These are phyloP conservation scores for Scaptomyza parva DNA, from an alignment of 2,888 invertebrate genomes.

Conservation along the genomic window DNA sequence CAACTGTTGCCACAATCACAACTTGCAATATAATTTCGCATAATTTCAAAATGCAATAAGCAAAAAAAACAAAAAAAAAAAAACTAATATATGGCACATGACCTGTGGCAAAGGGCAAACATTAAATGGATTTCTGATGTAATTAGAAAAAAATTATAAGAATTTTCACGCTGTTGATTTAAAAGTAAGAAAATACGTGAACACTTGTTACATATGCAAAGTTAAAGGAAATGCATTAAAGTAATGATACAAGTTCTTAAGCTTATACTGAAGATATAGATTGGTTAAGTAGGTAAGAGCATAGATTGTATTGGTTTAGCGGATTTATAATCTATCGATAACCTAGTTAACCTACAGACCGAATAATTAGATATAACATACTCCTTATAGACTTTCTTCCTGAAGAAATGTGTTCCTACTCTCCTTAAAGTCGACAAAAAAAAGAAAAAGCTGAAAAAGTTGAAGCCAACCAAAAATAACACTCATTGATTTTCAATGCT, in stretches of 20 bases:
- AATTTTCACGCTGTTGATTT: slow-evolving; percentile 22
- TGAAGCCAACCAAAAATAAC: slow-evolving; percentile 3
- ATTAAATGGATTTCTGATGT: slow-evolving; percentile 25
- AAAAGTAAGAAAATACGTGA: background rate
- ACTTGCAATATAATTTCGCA: slow-evolving; percentile 61
- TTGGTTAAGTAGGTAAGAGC: too few relatives aligned
- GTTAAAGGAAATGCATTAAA: too few relatives aligned
- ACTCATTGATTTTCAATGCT: slow-evolving; percentile 16
- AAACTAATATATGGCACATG: slow-evolving; percentile 1
- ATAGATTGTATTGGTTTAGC: too few relatives aligned
- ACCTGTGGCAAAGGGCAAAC: slow-evolving; percentile 4
- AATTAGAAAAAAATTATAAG: slow-evolving; percentile 34
- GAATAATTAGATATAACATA: too few relatives aligned
- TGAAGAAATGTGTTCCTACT: background rate
- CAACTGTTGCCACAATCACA: slow-evolving; percentile 1
- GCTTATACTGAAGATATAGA: too few relatives aligned
- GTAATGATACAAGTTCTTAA: too few relatives aligned
- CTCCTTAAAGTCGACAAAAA: slow-evolving; percentile 5
- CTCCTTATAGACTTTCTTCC: too few relatives aligned
- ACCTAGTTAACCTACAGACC: too few relatives aligned
- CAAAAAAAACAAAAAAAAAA: slow-evolving; percentile 9
- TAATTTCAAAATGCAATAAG: slow-evolving; percentile 64
- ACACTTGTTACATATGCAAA: background rate
- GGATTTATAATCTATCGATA: too few relatives aligned
- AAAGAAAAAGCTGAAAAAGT: background rate